Evolutionary conservation across 2,888 invertebrate species (phyloP), one percentile per base, ranked within the genome.

Genomic region (Ctenicera cuprea): DNA sequence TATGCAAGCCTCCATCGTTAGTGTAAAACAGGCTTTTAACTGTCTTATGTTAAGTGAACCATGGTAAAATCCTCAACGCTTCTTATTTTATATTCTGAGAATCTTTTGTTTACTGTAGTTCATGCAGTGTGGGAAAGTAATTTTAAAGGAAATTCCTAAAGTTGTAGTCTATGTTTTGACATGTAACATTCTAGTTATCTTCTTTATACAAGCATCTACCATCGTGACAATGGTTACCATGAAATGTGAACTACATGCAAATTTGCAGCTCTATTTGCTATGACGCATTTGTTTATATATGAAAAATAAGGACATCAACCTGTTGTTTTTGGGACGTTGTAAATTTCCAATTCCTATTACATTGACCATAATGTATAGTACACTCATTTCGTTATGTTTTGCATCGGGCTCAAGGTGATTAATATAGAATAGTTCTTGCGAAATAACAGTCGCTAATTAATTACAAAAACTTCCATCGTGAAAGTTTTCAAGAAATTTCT

Each of bases 311-410:
- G 64, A 30, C 64, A 18, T 64, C 48, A 64, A 64, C 64, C 64
- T 33, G 64, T 33, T n/a, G 26, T 57, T 57, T n/a, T 33, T 37
- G 18, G 11, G 33, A 18, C 48, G 14, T 2, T 38, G 41, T 63
- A 45, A 63, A 63, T 26, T 22, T 41, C 62, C 62, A 50, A 64
- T 64, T 50, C 45, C 22, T 59, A 37, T 63, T 63, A 14, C 63
- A 64, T 18, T 64, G 48, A 37, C 20, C 48, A 64, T 64, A 33
- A 37, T 26, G 33, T 33, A 33, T 64, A 26, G 11, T 61, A 45
- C 30, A 63, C 33, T 16, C 30, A 64, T 64, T 63, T 45, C 48
- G 48, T 16, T 45, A n/a, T n/a, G 43, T 50, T 33, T 48, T 48
- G 48, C 18, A 64, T 26, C 33, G 18, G 43, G 48, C 64, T 30